A percentile compares a stretch with the other conserved stretches of the same genome.
These are phyloP conservation scores for Pithys albifrons DNA, from an alignment of 2,113 vertebrate species.

Conservation along the genomic window DNA sequence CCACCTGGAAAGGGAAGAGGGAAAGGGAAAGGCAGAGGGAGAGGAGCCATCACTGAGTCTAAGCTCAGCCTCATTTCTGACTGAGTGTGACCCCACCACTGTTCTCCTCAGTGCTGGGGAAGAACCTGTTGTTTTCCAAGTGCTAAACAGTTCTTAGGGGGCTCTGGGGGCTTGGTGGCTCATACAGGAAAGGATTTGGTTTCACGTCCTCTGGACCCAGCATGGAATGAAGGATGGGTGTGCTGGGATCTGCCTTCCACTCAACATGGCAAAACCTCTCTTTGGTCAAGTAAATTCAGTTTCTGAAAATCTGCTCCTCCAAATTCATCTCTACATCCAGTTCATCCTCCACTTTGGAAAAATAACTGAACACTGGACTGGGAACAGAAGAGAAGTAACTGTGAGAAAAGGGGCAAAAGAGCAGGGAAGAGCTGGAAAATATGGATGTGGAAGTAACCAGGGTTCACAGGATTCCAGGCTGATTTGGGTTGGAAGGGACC, in stretches of 20 bases:
- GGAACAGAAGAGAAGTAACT: not conserved
- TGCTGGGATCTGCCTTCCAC: not conserved
- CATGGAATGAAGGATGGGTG: fast-evolving
- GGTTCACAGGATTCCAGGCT: too few species aligned
- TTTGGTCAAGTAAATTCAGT: not conserved
- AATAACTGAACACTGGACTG: not conserved
- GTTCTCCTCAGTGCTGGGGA: not conserved
- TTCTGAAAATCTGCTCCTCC: not conserved
- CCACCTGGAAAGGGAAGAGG: not conserved
- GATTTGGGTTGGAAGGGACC: not conserved
- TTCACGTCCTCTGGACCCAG: not conserved
- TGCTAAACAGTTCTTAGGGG: not conserved
- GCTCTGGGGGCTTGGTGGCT: not conserved
- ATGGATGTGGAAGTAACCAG: not conserved
- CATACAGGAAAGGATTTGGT: not conserved
- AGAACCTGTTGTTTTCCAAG: not conserved
- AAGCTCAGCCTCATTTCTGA: not conserved
- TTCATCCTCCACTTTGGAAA: not conserved
- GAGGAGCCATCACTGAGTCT: not conserved
- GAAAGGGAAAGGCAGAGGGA: not conserved
- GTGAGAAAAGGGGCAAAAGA: not conserved
- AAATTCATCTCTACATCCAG: fast-evolving
- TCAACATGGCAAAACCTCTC: not conserved
- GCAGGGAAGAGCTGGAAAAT: not conserved
- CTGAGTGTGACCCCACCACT: not conserved